Evolutionary conservation across 1,140 invertebrate species (phyloP), one percentile per base, ranked within the genome.

Genomic region (Zaprionus inermis): DNA sequence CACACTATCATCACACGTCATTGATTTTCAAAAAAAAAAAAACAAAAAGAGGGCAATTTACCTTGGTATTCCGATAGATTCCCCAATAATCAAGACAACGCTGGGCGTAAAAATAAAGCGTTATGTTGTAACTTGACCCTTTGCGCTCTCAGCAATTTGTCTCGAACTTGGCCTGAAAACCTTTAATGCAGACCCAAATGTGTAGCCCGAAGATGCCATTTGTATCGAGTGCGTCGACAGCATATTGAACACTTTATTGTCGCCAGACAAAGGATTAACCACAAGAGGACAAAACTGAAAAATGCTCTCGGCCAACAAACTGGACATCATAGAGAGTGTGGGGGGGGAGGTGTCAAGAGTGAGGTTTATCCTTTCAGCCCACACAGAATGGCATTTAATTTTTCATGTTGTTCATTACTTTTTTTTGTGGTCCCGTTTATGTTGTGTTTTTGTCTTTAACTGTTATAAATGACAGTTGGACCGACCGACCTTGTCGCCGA

Each of bases 371-470:
- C 46, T 38, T 68, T 36, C 20, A 34, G 36, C 32, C 22, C 59
- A 44, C 60, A 67, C 69, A 67, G 64, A 88, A 86, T 86, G 72
- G 55, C 82, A 77, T 78, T 83, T 83, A 78, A 89, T 88, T 89
- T 83, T 80, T 88, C 83, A 86, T 76, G 57, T 59, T 46, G 18
- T 57, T 41, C 56, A 61, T 68, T 52, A 51, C 44, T 28, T 28
- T 28, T 49, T 69, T 60, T 69, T 49, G 56, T 73, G 36, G 52
- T 14, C n/a, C 55, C 18, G 20, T 30, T 54, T 30, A 24, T 52
- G 38, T 61, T 66, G 52, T 74, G 20, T 28, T 66, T 58, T 57
- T 64, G 69, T 60, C 32, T 68, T 54, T 60, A 65, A 80, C 67
- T 55, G 58, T 74, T 73, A 84, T 84, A 81, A 78, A 85, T 85